Evolutionary conservation across 2,888 invertebrate genomes (phyloP).

Genomic region (Dioctria linearis): DNA sequence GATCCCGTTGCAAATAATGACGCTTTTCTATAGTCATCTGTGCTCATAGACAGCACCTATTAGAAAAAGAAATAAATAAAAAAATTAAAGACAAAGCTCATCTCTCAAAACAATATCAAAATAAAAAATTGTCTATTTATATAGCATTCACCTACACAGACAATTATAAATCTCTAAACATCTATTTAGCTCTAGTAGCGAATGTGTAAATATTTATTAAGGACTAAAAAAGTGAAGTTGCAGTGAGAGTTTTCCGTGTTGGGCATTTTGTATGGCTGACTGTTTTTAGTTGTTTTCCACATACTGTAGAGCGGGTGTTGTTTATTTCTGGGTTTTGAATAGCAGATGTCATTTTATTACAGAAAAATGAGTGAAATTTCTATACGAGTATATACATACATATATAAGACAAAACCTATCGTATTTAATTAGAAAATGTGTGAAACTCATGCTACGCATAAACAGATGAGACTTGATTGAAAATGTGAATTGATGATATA

Average conservation of each 20-base stretch:
- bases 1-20: slow-evolving; percentile 81
- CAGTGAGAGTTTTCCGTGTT: slow-evolving; percentile 25
- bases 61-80: slow-evolving; percentile 46
- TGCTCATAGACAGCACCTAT: slow-evolving; percentile 92
- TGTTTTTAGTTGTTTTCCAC: slow-evolving; percentile 31
- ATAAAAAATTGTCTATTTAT: background rate
- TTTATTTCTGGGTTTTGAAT: slow-evolving; percentile 25
- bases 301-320: slow-evolving; percentile 20
- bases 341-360: slow-evolving; percentile 25
- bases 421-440: slow-evolving; percentile 4
- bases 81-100: slow-evolving; percentile 35
- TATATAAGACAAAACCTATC: slow-evolving; percentile 27
- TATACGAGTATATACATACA: background rate
- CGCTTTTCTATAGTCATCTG: slow-evolving; percentile 88
- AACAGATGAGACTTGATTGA: slow-evolving; percentile 3
- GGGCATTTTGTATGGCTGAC: slow-evolving; percentile 39
- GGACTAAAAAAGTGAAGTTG: slow-evolving; percentile 49
- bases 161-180: slow-evolving; percentile 52
- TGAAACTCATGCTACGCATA: slow-evolving; percentile 42
- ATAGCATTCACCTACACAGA: slow-evolving; percentile 35
- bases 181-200: slow-evolving; percentile 54
- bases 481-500: slow-evolving; percentile 11
- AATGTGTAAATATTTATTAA: slow-evolving; percentile 48
- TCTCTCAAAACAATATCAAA: background rate
- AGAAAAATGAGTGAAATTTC: slow-evolving; percentile 33